Conservation (phyloP, 2,888 invertebrate genomes). For the Empis stercorea region DNA sequence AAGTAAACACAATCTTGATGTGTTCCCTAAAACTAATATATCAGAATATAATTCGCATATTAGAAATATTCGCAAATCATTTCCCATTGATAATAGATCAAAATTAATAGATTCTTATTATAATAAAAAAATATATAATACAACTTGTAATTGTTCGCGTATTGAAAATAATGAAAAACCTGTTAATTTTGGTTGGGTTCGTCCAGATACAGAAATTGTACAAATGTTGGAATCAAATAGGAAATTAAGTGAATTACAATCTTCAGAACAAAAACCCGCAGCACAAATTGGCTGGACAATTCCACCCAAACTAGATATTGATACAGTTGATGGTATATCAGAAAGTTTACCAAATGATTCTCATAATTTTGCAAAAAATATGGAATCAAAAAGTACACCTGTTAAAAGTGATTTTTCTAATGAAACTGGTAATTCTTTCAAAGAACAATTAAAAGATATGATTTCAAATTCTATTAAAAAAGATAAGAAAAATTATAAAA, state of each 20-base stretch:
- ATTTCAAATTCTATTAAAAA: conserved; percentile 13
- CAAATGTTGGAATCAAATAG: conserved; percentile 8
- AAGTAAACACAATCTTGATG: conserved; percentile 19
- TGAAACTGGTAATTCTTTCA: conserved; percentile 17
- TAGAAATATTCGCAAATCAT: no score
- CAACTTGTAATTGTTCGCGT: no score
- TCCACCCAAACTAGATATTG: conserved; percentile 26
- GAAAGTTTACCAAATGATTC: conserved; percentile 10
- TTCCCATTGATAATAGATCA: background rate
- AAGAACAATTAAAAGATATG: conserved; percentile 25
- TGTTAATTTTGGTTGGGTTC: conserved; percentile 10
- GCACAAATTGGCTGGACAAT: conserved; percentile 27
- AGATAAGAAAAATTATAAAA: conserved; percentile 13
- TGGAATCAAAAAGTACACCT: conserved; percentile 29
- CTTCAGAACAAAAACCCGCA: conserved; percentile 12
- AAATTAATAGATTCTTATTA: no score
- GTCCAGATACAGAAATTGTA: conserved; percentile 10
- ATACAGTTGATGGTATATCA: conserved; percentile 27
- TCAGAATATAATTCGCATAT: no score
- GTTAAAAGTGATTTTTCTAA: conserved; percentile 20
- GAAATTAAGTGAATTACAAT: conserved; percentile 22
- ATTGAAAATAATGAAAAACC: conserved; percentile 18
- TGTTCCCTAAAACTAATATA: conserved; percentile 17
- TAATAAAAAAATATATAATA: no score
- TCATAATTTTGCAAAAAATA: conserved; percentile 28